phyloP scores from a whole-genome alignment of 2,888 invertebrate species.

The Drosophila neutralis region DNA sequence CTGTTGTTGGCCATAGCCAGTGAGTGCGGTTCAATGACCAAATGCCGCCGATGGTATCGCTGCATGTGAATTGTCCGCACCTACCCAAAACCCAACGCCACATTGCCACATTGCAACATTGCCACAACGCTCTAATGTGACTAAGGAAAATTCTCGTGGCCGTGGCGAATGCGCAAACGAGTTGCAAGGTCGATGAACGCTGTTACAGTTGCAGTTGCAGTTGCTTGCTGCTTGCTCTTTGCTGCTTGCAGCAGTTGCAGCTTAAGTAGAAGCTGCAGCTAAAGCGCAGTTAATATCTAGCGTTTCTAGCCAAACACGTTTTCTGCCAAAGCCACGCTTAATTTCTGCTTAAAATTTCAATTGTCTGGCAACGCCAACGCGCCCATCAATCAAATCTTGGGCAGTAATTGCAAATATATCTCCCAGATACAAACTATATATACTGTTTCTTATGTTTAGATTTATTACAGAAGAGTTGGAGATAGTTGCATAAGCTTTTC shows the following conservation, averaged over 20 bases:
- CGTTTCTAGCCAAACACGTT: constrained; percentile 54
- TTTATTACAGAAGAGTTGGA: not conserved
- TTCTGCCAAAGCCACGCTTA: constrained; percentile 35
- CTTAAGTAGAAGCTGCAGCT: constrained; percentile 26
- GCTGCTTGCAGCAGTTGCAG: constrained; percentile 20
- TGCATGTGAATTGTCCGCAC: constrained; percentile 42
- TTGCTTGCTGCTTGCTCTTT: not conserved
- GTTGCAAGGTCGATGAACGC: constrained; percentile 85
- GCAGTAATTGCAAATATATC: not conserved
- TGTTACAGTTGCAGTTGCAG: constrained; percentile 39
- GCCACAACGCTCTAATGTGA: constrained; percentile 27
- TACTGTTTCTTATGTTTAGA: not conserved
- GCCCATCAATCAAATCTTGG: constrained; percentile 1
- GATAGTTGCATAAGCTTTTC: not conserved
- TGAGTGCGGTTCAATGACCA: constrained; percentile 67
- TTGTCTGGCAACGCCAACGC: constrained; percentile 28
- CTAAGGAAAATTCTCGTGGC: constrained; percentile 43
- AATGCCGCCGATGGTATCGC: constrained; percentile 63
- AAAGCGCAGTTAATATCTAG: constrained; percentile 42
- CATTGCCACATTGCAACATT: constrained; percentile 3
- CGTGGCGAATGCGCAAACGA: constrained; percentile 74
- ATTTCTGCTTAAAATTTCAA: constrained; percentile 47
- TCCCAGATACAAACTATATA: not conserved
- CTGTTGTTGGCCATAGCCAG: constrained; percentile 14
- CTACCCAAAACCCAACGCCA: constrained; percentile 43